Base-by-base conservation (phyloP, 2,797 vertebrate species). In the Merluccius polli region DNA sequence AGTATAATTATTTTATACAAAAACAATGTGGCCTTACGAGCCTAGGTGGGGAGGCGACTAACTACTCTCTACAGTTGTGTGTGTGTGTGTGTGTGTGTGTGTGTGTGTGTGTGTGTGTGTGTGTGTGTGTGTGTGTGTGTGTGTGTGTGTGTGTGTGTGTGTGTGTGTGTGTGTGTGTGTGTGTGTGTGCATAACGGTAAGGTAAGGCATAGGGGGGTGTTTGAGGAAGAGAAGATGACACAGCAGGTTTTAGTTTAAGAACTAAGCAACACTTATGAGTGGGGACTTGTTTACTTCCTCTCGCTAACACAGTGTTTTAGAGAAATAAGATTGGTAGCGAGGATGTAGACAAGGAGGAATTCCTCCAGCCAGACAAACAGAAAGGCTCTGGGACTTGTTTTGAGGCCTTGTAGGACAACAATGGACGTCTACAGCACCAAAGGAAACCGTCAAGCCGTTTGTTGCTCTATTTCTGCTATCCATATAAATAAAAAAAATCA, bases 141-240 rank as follows among this genome's bases (percentile, higher is more conserved):
- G 24, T 27, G n/a, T 65, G 5, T 59, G 3, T 59, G n/a, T 27
- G 59, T 27, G 59, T 59, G n/a, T 27, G 59, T 27, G 59, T 59
- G n/a, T 27, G 59, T 27, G 59, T 59, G n/a, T 27, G 59, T 27
- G 59, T 59, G n/a, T 27, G 59, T 27, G 59, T 27, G n/a, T 65
- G 5, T 59, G 3, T 24, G 2, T 65, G n/a, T 12, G 24, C 24
- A 24, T 65, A 65, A 65, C 10, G 27, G 59, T 27, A 65, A 27
- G 59, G 59, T 24, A 2, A 65, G 24, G 24, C 27, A 27, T 65
- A 65, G n/a, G 59, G 59, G 59, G 12, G 59, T 65, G 24, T 65
- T 65, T 65, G 59, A 27, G 52, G n/a, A 21, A 59, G 44, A 59
- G 59, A 65, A 27, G 59, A 65, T 65, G 59, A 65, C 59, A 65